phyloP scores from a whole-genome alignment of 2,888 invertebrate genomes.

The Tortricodes alternella region DNA sequence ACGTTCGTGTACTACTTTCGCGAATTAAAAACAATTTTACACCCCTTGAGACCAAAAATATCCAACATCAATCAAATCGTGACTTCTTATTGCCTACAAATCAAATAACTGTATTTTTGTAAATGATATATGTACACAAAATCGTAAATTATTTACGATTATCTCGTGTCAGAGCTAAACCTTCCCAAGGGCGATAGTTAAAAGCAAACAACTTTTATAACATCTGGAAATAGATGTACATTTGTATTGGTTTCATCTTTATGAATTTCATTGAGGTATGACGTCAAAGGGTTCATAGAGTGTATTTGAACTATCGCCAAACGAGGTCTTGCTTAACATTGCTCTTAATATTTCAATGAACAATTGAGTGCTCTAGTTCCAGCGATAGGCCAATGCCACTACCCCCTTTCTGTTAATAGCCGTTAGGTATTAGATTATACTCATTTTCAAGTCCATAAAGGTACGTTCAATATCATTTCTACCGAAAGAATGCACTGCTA shows the following conservation, averaged over 20 bases:
- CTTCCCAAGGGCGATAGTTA: constrained; percentile 67
- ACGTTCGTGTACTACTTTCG: constrained; percentile 31
- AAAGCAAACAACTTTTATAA: constrained; percentile 68
- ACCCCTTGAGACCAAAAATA: constrained; percentile 34
- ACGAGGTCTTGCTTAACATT: constrained; percentile 23
- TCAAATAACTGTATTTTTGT: constrained; percentile 53
- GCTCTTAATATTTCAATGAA: constrained; percentile 27
- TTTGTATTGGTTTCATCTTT: constrained; percentile 53
- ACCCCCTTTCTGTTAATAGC: not conserved
- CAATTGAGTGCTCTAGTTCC: constrained; percentile 11
- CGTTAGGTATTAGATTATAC: not conserved
- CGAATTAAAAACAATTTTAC: constrained; percentile 28
- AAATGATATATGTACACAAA: constrained; percentile 49
- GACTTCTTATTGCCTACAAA: constrained; percentile 59
- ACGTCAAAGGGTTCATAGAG: constrained; percentile 55
- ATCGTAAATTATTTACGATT: constrained; percentile 55
- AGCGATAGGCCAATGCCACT: not conserved
- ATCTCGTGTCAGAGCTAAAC: constrained; percentile 50
- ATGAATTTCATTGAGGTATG: constrained; percentile 46
- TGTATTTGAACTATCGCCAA: constrained; percentile 34
- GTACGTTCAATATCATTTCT: too few relatives aligned
- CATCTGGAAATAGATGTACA: constrained; percentile 60
- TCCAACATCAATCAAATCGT: constrained; percentile 52
- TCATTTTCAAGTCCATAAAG: not conserved
- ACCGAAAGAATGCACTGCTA: too few relatives aligned